A percentile compares a stretch with the other conserved stretches of the same genome.
These are phyloP conservation scores for Macrophya alboannulata DNA, from an alignment of 2,888 invertebrate species.

Conservation along the genomic window DNA sequence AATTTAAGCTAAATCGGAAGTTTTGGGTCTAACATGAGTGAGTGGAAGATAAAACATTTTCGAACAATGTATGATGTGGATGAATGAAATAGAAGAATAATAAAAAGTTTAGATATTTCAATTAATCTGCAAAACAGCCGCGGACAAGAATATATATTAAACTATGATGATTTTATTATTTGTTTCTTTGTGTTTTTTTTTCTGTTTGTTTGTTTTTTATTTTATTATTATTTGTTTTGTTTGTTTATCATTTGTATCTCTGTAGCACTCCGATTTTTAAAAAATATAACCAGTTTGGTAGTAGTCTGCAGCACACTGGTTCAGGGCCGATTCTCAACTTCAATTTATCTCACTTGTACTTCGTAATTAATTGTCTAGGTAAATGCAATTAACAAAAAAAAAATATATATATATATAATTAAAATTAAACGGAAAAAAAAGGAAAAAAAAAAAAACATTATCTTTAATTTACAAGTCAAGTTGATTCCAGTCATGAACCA, in stretches of 20 bases:
- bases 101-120: conserved; percentile 53
- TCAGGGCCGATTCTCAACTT: conserved; percentile 76
- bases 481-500: conserved; percentile 73
- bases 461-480: conserved; percentile 60
- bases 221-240: background rate
- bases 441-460: conserved; percentile 41
- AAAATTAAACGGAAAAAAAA: background rate
- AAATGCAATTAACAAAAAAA: conserved; percentile 41
- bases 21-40: background rate
- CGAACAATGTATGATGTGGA: background rate
- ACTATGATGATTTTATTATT: conserved; percentile 72
- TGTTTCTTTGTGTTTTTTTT: background rate
- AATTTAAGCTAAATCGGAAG: background rate
- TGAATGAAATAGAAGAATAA: background rate
- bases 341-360: conserved; percentile 66
- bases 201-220: conserved; percentile 39
- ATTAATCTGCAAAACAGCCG: conserved; percentile 72
- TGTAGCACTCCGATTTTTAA: conserved; percentile 74
- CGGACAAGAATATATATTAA: conserved; percentile 71
- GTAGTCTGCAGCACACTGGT: conserved; percentile 69
- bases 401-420: background rate
- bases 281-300: conserved; percentile 76
- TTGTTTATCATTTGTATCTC: conserved; percentile 60
- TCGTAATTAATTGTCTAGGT: conserved; percentile 56
- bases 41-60: background rate